These are phyloP conservation scores for Nyleta sp. DNA, from an alignment of 2,888 invertebrate species.

Conservation along the genomic window DNA sequence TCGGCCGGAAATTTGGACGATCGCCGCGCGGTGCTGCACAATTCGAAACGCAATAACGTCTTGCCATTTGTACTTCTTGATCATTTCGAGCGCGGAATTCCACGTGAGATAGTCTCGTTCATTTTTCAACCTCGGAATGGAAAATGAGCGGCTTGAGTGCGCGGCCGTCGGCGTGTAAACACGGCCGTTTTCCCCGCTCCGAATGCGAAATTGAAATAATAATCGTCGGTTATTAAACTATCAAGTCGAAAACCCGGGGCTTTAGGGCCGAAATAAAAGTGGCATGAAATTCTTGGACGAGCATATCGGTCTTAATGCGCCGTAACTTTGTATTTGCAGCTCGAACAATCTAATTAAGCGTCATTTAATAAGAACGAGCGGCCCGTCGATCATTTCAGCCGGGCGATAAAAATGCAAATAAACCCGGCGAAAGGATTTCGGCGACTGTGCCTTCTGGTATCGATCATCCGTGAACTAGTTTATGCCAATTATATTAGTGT, in stretches of 20 bases:
- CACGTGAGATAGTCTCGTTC: no score
- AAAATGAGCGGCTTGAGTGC: constrained; percentile 11
- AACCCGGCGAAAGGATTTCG: constrained; percentile 1
- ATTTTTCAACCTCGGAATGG: not conserved
- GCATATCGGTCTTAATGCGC: not conserved
- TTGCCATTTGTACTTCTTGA: no score
- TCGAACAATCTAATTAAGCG: constrained; percentile 1
- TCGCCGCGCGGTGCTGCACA: no score
- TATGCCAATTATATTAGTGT: constrained; percentile 40
- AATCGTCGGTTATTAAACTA: constrained; percentile 12
- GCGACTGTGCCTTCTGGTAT: constrained; percentile 16
- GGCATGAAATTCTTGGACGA: not conserved
- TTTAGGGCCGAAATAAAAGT: constrained; percentile 11
- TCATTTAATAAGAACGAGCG: not conserved
- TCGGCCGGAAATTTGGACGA: no score
- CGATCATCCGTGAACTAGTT: constrained; percentile 39
- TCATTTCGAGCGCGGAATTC: no score
- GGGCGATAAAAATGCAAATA: constrained; percentile 20
- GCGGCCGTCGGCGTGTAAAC: no score
- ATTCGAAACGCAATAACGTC: no score
- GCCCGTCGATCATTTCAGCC: not conserved
- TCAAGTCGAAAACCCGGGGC: not conserved
- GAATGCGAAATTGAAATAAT: constrained; percentile 15
- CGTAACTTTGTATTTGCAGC: constrained; percentile 14
- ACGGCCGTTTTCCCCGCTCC: not conserved